phyloP scores from a whole-genome alignment of 1,140 invertebrate genomes.

The Theocolax elegans region DNA sequence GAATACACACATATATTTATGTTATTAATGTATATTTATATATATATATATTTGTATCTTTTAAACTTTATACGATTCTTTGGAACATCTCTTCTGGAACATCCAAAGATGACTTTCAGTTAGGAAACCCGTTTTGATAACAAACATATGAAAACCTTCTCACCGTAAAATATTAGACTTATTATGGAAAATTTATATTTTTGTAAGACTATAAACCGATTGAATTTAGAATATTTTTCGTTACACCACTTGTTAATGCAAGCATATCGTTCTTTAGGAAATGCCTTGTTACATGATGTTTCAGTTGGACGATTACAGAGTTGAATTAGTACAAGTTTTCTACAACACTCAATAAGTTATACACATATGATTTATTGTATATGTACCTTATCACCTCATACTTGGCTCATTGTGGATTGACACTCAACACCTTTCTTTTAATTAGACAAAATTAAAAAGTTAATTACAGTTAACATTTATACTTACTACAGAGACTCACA shows the following conservation, averaged over 20 bases:
- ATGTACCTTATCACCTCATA: conserved; percentile 17
- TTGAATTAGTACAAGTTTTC: conserved; percentile 1
- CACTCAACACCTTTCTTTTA: neutral
- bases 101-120: conserved; percentile 28
- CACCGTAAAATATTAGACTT: conserved; percentile 7
- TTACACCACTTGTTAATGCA: neutral
- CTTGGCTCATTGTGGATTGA: conserved; percentile 27
- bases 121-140: conserved; percentile 27
- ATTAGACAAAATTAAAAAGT: no score
- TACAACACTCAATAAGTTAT: conserved; percentile 32
- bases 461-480: no score
- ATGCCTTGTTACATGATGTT: conserved; percentile 3
- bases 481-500: no score
- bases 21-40: conserved; percentile 25
- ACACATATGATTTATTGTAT: conserved; percentile 22
- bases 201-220: conserved; percentile 17
- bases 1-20: conserved; percentile 20
- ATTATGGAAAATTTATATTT: conserved; percentile 13
- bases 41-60: conserved; percentile 13
- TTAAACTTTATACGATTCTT: conserved; percentile 39
- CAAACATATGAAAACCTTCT: conserved; percentile 28
- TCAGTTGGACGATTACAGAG: conserved; percentile 7
- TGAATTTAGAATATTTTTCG: conserved; percentile 13
- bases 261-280: conserved; percentile 1
- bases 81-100: conserved; percentile 11